These are phyloP conservation scores for Limnephilus lunatus DNA, from an alignment of 2,888 invertebrate genomes.

Conservation along the genomic window DNA sequence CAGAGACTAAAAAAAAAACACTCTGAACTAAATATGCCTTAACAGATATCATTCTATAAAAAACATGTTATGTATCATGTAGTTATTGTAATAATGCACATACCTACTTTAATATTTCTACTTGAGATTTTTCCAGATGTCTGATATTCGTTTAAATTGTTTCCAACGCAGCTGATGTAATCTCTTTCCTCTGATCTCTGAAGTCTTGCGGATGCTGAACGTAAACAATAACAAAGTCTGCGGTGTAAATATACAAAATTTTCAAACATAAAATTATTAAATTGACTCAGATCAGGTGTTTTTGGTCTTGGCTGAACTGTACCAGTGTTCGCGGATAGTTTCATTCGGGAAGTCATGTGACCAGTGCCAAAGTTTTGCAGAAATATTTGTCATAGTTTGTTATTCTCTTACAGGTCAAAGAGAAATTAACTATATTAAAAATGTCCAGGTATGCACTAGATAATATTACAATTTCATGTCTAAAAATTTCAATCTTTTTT, in stretches of 20 bases:
- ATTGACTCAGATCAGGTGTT: background rate
- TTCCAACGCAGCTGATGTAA: background rate
- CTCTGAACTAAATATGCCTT: no score
- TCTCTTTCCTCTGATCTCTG: background rate
- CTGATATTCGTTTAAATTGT: background rate
- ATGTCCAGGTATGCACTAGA: background rate
- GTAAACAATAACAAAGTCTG: conserved; percentile 2
- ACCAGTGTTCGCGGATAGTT: background rate
- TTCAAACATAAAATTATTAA: background rate
- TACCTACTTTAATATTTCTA: background rate
- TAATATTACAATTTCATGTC: background rate
- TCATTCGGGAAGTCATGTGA: background rate
- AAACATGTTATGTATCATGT: background rate
- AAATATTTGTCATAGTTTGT: background rate
- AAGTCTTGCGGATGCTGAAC: background rate
- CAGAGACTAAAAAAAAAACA: no score
- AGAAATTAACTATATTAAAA: background rate
- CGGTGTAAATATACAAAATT: background rate
- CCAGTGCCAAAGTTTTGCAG: background rate
- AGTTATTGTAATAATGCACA: background rate
- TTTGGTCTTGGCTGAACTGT: background rate
- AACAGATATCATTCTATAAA: background rate
- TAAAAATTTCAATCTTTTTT: no score
- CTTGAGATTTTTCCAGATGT: background rate
- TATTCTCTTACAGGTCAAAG: background rate